A percentile compares a stretch with the other conserved stretches of the same genome.
Conservation (phyloP, 2,888 invertebrate species). For the Apamea sordens region DNA sequence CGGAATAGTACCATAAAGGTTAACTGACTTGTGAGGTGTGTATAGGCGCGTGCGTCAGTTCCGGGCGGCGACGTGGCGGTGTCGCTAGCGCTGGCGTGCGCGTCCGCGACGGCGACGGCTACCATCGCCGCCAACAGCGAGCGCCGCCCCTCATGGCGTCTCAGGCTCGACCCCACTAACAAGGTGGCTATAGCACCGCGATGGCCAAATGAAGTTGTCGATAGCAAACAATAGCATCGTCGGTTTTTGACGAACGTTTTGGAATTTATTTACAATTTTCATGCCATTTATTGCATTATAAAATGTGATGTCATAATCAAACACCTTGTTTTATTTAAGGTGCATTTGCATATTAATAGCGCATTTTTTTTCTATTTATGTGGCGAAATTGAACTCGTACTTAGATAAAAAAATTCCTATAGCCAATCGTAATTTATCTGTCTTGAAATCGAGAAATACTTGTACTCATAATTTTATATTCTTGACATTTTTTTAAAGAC, state of each 20-base stretch:
- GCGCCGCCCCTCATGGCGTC: constrained; percentile 97
- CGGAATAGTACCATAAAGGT: constrained; percentile 6
- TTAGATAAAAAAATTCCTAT: background rate
- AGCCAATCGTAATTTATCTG: background rate
- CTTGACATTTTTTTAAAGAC: background rate
- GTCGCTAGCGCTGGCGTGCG: constrained; percentile 82
- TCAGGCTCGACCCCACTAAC: constrained; percentile 96
- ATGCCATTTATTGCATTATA: background rate
- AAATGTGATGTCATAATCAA: background rate
- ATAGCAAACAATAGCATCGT: constrained; percentile 35
- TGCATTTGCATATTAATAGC: background rate
- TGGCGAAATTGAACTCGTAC: background rate
- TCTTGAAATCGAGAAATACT: background rate
- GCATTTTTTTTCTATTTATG: background rate
- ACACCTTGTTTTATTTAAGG: constrained; percentile 16
- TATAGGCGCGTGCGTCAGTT: constrained; percentile 79
- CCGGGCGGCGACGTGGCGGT: constrained; percentile 82
- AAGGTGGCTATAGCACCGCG: constrained; percentile 91
- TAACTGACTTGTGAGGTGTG: constrained; percentile 36
- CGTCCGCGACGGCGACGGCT: constrained; percentile 86
- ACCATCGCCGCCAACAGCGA: constrained; percentile 91
- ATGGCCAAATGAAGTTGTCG: constrained; percentile 61
- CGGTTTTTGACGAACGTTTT: background rate
- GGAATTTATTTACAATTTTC: background rate
- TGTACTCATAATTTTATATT: background rate